phyloP scores from a whole-genome alignment of 2,797 vertebrate genomes.

The Oreochromis grahami region DNA sequence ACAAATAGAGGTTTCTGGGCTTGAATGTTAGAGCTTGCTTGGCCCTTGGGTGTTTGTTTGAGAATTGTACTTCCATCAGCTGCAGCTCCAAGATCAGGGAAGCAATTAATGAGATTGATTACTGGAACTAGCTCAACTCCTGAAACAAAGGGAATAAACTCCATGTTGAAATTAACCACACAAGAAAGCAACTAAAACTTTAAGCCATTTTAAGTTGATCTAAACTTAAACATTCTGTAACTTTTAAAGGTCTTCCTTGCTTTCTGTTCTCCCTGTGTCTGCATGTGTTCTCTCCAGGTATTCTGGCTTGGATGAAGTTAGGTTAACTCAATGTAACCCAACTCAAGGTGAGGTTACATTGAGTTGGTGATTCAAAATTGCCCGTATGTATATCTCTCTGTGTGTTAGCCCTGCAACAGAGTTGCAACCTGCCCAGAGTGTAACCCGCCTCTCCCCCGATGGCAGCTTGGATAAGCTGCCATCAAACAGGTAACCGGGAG shows the following conservation, averaged over 20 bases:
- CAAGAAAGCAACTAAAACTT: not conserved
- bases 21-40: not conserved
- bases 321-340: not conserved
- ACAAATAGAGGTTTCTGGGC: not conserved
- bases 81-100: not conserved
- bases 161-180: not conserved
- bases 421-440: not conserved
- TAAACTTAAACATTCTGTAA: not conserved
- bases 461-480: no score
- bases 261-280: not conserved
- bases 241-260: not conserved
- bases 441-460: not conserved
- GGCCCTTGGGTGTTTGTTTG: not conserved
- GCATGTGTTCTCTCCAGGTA: not conserved
- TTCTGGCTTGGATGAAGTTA: not conserved
- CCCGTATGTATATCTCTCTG: not conserved
- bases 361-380: not conserved
- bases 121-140: not conserved
- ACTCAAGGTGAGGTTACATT: not conserved
- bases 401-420: not conserved
- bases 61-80: not conserved
- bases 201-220: not conserved
- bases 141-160: not conserved
- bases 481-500: no score
- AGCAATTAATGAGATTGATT: slow-evolving; percentile 18